phyloP scores from a whole-genome alignment of 1,140 invertebrate species.

The Dendroctonus valens region DNA sequence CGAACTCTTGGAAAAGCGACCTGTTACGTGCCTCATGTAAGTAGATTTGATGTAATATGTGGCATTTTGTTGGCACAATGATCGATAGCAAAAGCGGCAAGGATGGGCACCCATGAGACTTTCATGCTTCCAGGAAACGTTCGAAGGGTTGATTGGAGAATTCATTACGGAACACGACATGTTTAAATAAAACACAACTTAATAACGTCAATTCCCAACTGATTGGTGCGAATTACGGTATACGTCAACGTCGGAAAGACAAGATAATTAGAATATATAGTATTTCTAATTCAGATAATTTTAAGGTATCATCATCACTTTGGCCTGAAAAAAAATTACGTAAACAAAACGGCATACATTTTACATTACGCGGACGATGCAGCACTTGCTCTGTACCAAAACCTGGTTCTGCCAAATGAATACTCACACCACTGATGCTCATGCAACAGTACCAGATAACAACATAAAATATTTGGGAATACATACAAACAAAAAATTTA shows the following conservation, averaged over 20 bases:
- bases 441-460: too few relatives aligned
- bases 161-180: conserved; percentile 21
- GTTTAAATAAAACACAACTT: conserved; percentile 22
- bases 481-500: too few relatives aligned
- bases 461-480: too few relatives aligned
- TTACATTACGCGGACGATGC: too few relatives aligned
- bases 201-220: conserved; percentile 13
- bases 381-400: too few relatives aligned
- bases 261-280: background rate
- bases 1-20: background rate
- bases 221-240: background rate
- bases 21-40: conserved; percentile 7
- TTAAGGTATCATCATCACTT: background rate
- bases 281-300: background rate
- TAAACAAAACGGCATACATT: too few relatives aligned
- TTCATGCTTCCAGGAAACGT: conserved; percentile 19
- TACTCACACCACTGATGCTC: too few relatives aligned
- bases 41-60: background rate
- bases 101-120: conserved; percentile 19
- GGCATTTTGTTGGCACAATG: background rate
- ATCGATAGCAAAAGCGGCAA: conserved; percentile 16
- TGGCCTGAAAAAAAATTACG: too few relatives aligned
- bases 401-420: too few relatives aligned
- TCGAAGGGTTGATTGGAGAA: conserved; percentile 7
- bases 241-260: background rate